Conservation (phyloP, 2,888 invertebrate species). For the Apocheima hispidaria region DNA sequence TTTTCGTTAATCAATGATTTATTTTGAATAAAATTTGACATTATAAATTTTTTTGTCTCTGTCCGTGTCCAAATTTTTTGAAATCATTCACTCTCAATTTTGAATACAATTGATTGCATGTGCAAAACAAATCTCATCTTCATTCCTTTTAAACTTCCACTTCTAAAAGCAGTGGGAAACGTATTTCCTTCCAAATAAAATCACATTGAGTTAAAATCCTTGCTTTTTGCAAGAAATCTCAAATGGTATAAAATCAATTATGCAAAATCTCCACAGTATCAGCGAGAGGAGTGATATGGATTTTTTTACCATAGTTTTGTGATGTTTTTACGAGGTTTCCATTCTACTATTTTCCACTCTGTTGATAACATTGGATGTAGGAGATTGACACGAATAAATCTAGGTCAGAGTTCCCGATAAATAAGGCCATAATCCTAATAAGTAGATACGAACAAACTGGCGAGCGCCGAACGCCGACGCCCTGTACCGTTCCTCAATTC, state of each 20-base stretch:
- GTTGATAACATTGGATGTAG: neutral
- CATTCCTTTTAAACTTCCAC: neutral
- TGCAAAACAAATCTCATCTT: no score
- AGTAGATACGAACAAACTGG: neutral
- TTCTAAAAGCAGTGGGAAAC: neutral
- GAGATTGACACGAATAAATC: constrained; percentile 3
- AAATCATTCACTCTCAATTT: no score
- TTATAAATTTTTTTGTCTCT: no score
- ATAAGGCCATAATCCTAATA: neutral
- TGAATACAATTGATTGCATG: no score
- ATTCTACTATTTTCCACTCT: neutral
- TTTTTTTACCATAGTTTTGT: constrained; percentile 14
- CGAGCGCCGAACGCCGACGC: no score
- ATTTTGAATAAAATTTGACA: no score
- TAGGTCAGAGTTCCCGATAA: constrained; percentile 3
- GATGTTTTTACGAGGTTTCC: constrained; percentile 1
- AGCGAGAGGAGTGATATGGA: constrained; percentile 7
- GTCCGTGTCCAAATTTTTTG: no score
- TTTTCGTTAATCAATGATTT: no score
- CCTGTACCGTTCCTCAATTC: no score
- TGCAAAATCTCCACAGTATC: constrained; percentile 22
- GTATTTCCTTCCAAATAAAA: constrained; percentile 9
- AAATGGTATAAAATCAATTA: constrained; percentile 26
- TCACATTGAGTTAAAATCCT: constrained; percentile 15
- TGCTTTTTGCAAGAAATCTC: constrained; percentile 24